These are phyloP conservation scores for Proctacanthus coquilletti DNA, from an alignment of 1,140 invertebrate genomes.

Conservation along the genomic window DNA sequence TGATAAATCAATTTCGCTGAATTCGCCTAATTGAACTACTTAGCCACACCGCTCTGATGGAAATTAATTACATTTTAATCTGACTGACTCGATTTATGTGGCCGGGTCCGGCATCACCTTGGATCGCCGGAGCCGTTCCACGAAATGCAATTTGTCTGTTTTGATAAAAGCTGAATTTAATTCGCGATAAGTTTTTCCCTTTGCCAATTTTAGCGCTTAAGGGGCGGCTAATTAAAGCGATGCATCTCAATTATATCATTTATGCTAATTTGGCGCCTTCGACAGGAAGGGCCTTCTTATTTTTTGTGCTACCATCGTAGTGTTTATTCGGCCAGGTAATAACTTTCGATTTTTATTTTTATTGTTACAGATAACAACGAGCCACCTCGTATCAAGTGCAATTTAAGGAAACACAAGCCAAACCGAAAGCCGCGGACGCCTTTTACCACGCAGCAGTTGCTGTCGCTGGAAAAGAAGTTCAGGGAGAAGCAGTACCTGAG, in stretches of 20 bases:
- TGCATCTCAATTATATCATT: too few species aligned
- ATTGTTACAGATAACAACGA: conserved; percentile 33
- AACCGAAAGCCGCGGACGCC: conserved; percentile 95
- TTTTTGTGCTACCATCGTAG: too few species aligned
- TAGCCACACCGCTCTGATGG: too few species aligned
- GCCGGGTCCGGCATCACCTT: too few species aligned
- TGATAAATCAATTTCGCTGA: not conserved
- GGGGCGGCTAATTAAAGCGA: too few species aligned
- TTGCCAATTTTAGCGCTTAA: too few species aligned
- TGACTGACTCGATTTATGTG: too few species aligned
- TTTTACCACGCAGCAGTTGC: conserved; percentile 90
- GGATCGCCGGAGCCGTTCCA: too few species aligned
- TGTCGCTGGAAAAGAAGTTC: conserved; percentile 92
- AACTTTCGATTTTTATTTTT: conserved; percentile 3
- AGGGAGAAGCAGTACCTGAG: conserved; percentile 90
- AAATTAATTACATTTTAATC: too few species aligned
- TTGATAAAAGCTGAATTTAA: not conserved
- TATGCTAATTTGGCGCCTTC: too few species aligned
- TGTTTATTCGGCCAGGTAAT: too few species aligned
- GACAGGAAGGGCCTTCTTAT: too few species aligned
- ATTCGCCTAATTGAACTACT: not conserved
- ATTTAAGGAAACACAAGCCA: conserved; percentile 81
- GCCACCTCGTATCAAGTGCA: conserved; percentile 76
- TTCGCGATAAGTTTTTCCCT: not conserved
- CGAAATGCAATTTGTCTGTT: conserved; percentile 1